These are phyloP conservation scores for Petrocephalus sullivani DNA, from an alignment of 2,797 vertebrate genomes.

Conservation along the genomic window DNA sequence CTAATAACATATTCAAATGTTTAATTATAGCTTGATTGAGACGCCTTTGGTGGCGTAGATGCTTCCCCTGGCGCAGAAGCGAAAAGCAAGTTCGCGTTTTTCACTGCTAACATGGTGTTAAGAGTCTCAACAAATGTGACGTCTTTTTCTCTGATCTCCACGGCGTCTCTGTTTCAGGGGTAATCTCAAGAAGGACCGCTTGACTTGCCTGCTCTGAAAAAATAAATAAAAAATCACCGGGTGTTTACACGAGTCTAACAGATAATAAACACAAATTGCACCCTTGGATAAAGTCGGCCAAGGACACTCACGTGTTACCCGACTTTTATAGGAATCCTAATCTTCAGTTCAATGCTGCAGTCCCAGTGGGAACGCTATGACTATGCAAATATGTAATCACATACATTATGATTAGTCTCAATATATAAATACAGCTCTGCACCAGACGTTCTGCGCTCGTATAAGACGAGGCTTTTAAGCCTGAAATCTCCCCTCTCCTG, in stretches of 20 bases:
- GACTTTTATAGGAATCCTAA: conserved; percentile 6
- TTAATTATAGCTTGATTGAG: background rate
- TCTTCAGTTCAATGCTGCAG: background rate
- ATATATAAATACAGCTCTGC: background rate
- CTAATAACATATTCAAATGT: background rate
- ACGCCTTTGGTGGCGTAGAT: background rate
- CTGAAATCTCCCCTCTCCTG: background rate
- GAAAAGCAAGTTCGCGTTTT: background rate
- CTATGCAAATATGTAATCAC: conserved; percentile 15
- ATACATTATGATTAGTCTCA: background rate
- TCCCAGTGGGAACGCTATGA: background rate
- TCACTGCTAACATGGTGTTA: background rate
- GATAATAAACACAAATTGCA: conserved; percentile 22
- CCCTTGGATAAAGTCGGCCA: conserved; percentile 14
- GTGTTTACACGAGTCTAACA: background rate
- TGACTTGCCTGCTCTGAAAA: background rate
- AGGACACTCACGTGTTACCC: background rate
- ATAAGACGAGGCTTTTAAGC: background rate
- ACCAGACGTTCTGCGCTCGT: background rate
- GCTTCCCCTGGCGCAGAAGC: background rate
- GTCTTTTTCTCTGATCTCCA: background rate
- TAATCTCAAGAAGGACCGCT: background rate
- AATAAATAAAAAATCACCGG: background rate
- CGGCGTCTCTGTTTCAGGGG: background rate
- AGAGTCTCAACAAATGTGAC: background rate